phyloP scores from a whole-genome alignment of 2,113 vertebrate species.

The Neofelis nebulosa region DNA sequence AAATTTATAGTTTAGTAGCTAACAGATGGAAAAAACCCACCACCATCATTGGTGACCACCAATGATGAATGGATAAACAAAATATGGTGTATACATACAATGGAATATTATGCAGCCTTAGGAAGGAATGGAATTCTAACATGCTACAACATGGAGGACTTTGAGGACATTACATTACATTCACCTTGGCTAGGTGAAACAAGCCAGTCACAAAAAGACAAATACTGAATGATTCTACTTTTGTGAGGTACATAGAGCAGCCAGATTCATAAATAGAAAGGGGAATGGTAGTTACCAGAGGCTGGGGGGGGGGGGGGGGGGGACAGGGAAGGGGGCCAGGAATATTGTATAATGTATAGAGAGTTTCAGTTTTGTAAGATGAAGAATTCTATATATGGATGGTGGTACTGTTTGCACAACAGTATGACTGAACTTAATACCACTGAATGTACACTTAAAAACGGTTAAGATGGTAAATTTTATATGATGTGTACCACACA shows the following conservation, averaged over 20 bases:
- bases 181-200: background rate
- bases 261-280: background rate
- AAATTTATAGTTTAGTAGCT: background rate
- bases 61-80: background rate
- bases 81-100: background rate
- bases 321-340: background rate
- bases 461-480: background rate
- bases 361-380: background rate
- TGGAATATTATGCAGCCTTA: background rate
- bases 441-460: background rate
- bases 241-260: background rate
- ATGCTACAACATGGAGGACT: background rate
- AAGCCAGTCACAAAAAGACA: background rate
- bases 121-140: background rate
- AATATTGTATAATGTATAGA: background rate
- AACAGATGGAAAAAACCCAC: background rate
- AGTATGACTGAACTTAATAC: background rate
- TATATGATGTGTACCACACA: background rate
- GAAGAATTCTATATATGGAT: background rate
- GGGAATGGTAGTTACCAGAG: background rate
- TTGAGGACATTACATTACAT: background rate
- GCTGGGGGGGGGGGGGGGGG: background rate
- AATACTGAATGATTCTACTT: background rate
- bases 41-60: background rate
- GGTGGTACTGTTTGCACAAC: background rate